phyloP scores from a whole-genome alignment of 2,113 vertebrate species.

The Albula glossodonta region DNA sequence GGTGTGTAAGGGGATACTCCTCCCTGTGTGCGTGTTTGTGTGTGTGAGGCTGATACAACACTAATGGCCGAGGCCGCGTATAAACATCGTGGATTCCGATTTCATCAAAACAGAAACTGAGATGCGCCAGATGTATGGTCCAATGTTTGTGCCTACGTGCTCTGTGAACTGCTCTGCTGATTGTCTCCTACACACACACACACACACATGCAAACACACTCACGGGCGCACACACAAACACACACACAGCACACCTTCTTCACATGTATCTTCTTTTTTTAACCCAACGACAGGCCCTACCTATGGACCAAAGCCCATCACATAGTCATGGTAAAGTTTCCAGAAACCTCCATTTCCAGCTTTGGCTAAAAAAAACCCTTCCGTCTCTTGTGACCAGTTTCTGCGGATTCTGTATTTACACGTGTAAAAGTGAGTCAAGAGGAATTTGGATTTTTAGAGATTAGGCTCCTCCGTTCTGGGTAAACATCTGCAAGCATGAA shows the following conservation, averaged over 20 bases:
- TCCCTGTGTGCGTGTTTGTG: conserved; percentile 12
- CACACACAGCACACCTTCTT: too few species aligned
- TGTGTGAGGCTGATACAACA: neutral
- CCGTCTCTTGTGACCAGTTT: neutral
- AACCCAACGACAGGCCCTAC: too few species aligned
- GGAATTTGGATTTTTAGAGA: neutral
- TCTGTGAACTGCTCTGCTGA: neutral
- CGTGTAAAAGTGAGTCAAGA: neutral
- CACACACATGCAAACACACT: too few species aligned
- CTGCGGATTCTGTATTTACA: neutral
- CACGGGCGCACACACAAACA: too few species aligned
- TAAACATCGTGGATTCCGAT: conserved; percentile 6
- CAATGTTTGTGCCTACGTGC: neutral
- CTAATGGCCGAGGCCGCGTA: conserved; percentile 6
- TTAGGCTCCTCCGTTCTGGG: neutral
- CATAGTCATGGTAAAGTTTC: too few species aligned
- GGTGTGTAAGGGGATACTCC: neutral
- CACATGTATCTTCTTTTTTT: too few species aligned
- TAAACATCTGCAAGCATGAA: neutral
- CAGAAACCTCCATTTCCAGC: too few species aligned
- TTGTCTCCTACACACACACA: neutral
- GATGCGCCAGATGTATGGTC: neutral
- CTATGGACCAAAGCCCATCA: neutral
- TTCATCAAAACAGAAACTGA: conserved; percentile 9
- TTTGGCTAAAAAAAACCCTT: neutral